Base-by-base conservation (phyloP, 1,140 invertebrate genomes). In the Temnothorax longispinosus region DNA sequence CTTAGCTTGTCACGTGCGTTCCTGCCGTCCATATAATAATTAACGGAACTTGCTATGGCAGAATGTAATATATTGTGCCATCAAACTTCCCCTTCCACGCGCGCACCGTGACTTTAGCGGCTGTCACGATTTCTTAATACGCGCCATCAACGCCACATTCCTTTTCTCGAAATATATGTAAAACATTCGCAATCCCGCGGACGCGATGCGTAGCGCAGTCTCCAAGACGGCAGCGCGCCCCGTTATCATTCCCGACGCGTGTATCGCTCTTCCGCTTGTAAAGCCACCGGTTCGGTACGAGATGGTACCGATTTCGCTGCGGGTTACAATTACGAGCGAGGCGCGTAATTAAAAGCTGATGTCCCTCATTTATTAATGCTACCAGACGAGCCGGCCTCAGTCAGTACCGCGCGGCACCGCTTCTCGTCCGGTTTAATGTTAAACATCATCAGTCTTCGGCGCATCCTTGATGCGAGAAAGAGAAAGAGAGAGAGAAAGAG, bases 281-380 rank as follows among this genome's bases (percentile, higher is more conserved):
- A 76, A 89, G 50, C 54, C 67, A 56, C 72, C 27, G 86, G 54
- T 50, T 62, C 35, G 80, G 41, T 60, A 76, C 13, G 50, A 41
- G 58, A 78, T 52, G 87, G 65, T 96, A 4, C 92, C 92, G 91
- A 15, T 94, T 95, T 91, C 97, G 95, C 91, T 97, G 95, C 87
- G 98, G 96, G 94, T 98, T 97, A 80, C 96, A 96, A 38, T 98
- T 94, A 67, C 97, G 98, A 98, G 91, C 98, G 98, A 35, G 97
- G 95, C 94, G 98, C 98, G 96, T 96, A 98, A 98, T 88, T 90
- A 84, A 91, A 89, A 90, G 77, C 89, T 85, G 89, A 89, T 85
- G 87, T 77, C 67, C 4, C 85, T 89, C 88, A 76, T 91, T 91
- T 91, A 88, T 90, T 88, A 87, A 91, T 85, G 88, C 85, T 87